Evolutionary conservation across 2,888 invertebrate species (phyloP).

Genomic region (Cosmopolites sordidus): DNA sequence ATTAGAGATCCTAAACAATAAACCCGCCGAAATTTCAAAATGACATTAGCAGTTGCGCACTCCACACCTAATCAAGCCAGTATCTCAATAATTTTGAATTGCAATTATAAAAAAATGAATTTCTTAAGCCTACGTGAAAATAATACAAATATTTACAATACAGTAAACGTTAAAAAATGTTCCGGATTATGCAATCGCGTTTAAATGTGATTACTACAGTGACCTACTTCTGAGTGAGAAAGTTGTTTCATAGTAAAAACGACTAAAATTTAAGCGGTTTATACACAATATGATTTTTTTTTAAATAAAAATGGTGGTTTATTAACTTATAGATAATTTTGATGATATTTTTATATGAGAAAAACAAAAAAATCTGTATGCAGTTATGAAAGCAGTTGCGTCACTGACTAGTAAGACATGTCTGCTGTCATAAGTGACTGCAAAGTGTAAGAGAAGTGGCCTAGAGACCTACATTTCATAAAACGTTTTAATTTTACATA

Average conservation of each 20-base stretch:
- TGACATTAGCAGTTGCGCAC: no score
- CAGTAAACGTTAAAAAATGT: conserved; percentile 8
- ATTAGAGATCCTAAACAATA: no score
- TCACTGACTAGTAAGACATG: conserved; percentile 66
- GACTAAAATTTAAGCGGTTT: not conserved
- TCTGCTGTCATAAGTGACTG: conserved; percentile 72
- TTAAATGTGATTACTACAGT: conserved; percentile 19
- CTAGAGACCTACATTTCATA: conserved; percentile 81
- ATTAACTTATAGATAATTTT: not conserved
- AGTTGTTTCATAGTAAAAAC: conserved; percentile 17
- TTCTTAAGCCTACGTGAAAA: no score
- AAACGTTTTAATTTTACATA: conserved; percentile 59
- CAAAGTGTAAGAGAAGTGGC: conserved; percentile 83
- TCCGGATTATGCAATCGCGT: conserved; percentile 16
- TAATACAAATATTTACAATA: not conserved
- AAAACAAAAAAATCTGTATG: conserved; percentile 3
- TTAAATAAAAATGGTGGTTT: no score
- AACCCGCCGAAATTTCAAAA: no score
- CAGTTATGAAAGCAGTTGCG: conserved; percentile 59
- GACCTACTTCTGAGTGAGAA: conserved; percentile 22
- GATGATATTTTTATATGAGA: not conserved
- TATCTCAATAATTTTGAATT: no score
- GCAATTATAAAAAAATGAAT: no score
- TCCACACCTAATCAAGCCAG: no score
- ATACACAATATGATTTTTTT: no score